Base-by-base conservation (phyloP, 2,888 invertebrate species). In the Sarcophaga carnaria region DNA sequence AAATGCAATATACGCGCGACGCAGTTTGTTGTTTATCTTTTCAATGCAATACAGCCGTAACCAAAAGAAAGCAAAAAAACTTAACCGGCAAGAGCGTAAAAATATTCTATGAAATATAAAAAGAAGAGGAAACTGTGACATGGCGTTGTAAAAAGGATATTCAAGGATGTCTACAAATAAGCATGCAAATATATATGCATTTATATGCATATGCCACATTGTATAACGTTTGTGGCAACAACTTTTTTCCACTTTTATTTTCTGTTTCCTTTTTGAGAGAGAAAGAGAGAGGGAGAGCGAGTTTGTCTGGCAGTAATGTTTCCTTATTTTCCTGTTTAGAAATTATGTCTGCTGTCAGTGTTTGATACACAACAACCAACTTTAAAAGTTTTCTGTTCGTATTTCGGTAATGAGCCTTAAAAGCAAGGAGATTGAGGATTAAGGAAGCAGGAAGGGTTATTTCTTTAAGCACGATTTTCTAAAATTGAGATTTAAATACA, bases 1-100 rank as follows among this genome's bases (percentile, higher is more conserved):
- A 90, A 90, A 91, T 90, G 90, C 91, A 91, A 91, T 91, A 91
- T 90, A 90, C 90, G 90, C 89, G 85, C 89, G 85, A 87, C 85
- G 25, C 14, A 88, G 75, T 59, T 27, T 80, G 75, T 80, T 80
- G 66, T 76, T 76, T 80, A 80, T 84, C 60, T 76, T 70, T 80
- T 74, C 54, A 64, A 47, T 22, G 62, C 6, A 47, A 22, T 37
- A 63, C 17, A 27, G 2, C 10, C 27, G 11, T 27, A 27, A 17
- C 54, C 54, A 54, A 54, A 54, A 54, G n/a, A 54, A 17, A 1
- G 4, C 3, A 54, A 54, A 54, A 17, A 54, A 54, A 54, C 4
- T 14, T 2, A 54, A 54, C 54, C 14, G 3, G 2, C 17, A 54
- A 54, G 54, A 54, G 10, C 12, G 2, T 54, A 17, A 54, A 54